phyloP scores from a whole-genome alignment of 2,888 invertebrate genomes.

The Euclidia mi region DNA sequence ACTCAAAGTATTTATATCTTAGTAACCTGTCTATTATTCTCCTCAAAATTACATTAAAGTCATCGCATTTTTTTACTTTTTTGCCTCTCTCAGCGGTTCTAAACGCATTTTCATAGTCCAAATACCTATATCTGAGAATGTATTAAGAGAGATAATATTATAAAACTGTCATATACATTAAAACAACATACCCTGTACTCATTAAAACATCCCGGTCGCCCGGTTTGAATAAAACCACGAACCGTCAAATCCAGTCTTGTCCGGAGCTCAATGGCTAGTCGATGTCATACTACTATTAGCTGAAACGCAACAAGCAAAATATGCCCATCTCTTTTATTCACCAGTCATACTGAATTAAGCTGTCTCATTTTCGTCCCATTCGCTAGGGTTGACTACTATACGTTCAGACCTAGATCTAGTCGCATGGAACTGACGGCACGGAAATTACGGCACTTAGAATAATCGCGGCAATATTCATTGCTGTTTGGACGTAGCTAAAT shows the following conservation, averaged over 20 bases:
- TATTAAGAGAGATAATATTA: no score
- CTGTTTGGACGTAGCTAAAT: no score
- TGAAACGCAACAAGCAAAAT: conserved; percentile 40
- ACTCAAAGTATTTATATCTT: no score
- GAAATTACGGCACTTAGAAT: no score
- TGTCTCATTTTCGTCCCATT: conserved; percentile 31
- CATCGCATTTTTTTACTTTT: no score
- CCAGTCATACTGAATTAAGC: conserved; percentile 14
- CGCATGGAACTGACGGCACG: conserved; percentile 61
- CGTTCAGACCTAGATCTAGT: conserved; percentile 57
- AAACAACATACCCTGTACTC: conserved; percentile 39
- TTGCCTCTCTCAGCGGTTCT: no score
- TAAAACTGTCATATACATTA: no score
- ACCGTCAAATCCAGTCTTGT: conserved; percentile 62
- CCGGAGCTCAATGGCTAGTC: conserved; percentile 52
- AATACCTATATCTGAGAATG: no score
- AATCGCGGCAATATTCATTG: no score
- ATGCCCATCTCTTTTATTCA: conserved; percentile 34
- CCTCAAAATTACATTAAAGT: no score
- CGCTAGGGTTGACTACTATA: conserved; percentile 47
- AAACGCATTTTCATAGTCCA: no score
- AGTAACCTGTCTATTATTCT: no score
- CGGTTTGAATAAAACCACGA: conserved; percentile 55
- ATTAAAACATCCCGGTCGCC: conserved; percentile 51
- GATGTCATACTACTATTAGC: conserved; percentile 47